Conservation (phyloP, 2,888 invertebrate genomes). For the Eristalis pertinax region DNA sequence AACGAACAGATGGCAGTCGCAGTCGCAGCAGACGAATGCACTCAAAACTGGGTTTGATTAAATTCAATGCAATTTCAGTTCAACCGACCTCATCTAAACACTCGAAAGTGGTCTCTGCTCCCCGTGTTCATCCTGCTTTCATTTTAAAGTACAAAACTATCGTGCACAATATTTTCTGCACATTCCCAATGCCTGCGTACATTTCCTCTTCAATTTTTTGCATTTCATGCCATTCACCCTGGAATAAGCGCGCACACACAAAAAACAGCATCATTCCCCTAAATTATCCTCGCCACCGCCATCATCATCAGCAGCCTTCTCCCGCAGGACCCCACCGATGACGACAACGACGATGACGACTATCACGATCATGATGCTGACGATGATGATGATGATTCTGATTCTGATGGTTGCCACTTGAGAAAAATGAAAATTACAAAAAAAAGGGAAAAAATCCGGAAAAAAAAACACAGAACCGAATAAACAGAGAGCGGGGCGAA, state of each 20-base stretch:
- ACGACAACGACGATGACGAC: conserved; percentile 21
- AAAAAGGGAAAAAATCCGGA: conserved; percentile 10
- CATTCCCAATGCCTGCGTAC: neutral
- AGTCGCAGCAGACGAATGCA: too few relatives aligned
- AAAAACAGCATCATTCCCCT: conserved; percentile 26
- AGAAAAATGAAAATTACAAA: conserved; percentile 54
- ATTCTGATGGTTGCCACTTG: conserved; percentile 58
- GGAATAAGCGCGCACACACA: neutral
- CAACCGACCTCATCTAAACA: neutral
- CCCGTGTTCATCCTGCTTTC: neutral
- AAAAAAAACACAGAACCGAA: neutral
- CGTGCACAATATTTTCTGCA: neutral
- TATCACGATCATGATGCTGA: conserved; percentile 47
- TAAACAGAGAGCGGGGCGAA: neutral
- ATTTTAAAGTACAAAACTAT: neutral
- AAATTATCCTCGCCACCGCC: conserved; percentile 54
- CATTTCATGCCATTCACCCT: conserved; percentile 47
- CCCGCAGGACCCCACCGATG: conserved; percentile 16
- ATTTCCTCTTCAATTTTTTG: conserved; percentile 1
- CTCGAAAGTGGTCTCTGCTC: neutral
- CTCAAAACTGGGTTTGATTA: too few relatives aligned
- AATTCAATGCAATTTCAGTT: neutral
- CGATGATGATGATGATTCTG: conserved; percentile 34
- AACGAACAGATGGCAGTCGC: too few relatives aligned
- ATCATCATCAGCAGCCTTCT: conserved; percentile 52